These are phyloP conservation scores for Acanthornis magna DNA, from an alignment of 2,797 vertebrate genomes.

Conservation along the genomic window DNA sequence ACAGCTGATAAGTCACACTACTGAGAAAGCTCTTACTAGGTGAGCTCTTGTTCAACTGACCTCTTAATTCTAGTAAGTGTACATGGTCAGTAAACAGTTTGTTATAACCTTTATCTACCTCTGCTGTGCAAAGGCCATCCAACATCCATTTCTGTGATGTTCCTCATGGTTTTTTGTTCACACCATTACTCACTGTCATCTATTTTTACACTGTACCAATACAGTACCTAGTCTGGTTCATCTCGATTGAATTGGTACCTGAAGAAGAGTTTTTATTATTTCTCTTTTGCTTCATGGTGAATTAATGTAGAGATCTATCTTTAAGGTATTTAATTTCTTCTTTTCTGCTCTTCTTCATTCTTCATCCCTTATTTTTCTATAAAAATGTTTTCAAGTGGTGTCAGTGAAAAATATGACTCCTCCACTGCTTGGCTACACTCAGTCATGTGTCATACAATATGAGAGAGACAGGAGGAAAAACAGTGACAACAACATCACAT, in stretches of 20 bases:
- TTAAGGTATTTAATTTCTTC: neutral
- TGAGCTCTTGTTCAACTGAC: slow-evolving; percentile 70
- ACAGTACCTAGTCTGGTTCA: slow-evolving; percentile 26
- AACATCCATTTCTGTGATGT: slow-evolving; percentile 29
- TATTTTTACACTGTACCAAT: slow-evolving; percentile 28
- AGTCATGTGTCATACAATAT: neutral
- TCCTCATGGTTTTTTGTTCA: slow-evolving; percentile 32
- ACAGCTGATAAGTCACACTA: slow-evolving; percentile 28
- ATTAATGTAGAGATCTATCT: slow-evolving; percentile 21
- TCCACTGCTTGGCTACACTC: slow-evolving; percentile 33
- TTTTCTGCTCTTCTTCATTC: slow-evolving; percentile 28
- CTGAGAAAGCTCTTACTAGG: slow-evolving; percentile 57
- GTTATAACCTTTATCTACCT: slow-evolving; percentile 71
- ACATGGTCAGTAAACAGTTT: slow-evolving; percentile 70
- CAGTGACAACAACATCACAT: neutral
- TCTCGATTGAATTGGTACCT: neutral
- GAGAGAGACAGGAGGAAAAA: neutral
- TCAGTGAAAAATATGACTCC: slow-evolving; percentile 39
- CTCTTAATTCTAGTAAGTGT: slow-evolving; percentile 57
- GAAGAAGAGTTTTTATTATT: slow-evolving; percentile 36
- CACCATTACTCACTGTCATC: neutral
- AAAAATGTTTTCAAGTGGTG: slow-evolving; percentile 15
- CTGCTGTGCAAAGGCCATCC: slow-evolving; percentile 68
- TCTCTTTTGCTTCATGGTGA: slow-evolving; percentile 38
- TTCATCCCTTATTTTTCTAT: neutral